A percentile compares a stretch with the other conserved stretches of the same genome.
Evolutionary conservation across 2,888 invertebrate genomes (phyloP).

Genomic region (Brachyptera putata): DNA sequence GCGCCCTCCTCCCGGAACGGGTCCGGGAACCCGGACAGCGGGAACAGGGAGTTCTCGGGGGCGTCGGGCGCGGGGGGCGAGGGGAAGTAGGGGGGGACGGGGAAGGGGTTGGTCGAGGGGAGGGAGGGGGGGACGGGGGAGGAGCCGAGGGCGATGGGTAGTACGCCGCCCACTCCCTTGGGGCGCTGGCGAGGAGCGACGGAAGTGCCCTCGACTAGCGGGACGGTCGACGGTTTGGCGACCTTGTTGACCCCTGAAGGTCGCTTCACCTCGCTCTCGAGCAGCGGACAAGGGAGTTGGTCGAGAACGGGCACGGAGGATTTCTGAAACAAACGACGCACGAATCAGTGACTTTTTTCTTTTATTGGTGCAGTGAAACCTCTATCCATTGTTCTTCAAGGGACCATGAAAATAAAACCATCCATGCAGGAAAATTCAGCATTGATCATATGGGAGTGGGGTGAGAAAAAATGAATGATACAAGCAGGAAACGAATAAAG

Average conservation of each 20-base stretch:
- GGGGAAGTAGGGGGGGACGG: conserved; percentile 18
- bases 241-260: conserved; percentile 50
- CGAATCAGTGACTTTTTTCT: too few relatives aligned
- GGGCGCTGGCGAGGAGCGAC: conserved; percentile 80
- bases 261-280: conserved; percentile 61
- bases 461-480: too few relatives aligned
- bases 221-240: conserved; percentile 45
- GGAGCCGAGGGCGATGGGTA: conserved; percentile 33
- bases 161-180: conserved; percentile 51
- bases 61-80: conserved; percentile 28
- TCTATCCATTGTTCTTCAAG: too few relatives aligned
- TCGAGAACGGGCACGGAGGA: conserved; percentile 59
- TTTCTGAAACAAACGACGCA: conserved; percentile 55
- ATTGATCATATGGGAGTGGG: too few relatives aligned
- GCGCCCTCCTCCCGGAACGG: conserved; percentile 57
- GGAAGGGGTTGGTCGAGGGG: conserved; percentile 26
- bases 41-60: conserved; percentile 56
- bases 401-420: too few relatives aligned
- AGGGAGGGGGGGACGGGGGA: conserved; percentile 35
- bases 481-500: too few relatives aligned
- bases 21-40: conserved; percentile 63
- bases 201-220: conserved; percentile 62
- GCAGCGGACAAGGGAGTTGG: conserved; percentile 59
- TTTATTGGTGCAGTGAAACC: too few relatives aligned
- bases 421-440: too few relatives aligned